These are phyloP conservation scores for Corvus hawaiiensis DNA, from an alignment of 2,113 vertebrate genomes.

Conservation along the genomic window DNA sequence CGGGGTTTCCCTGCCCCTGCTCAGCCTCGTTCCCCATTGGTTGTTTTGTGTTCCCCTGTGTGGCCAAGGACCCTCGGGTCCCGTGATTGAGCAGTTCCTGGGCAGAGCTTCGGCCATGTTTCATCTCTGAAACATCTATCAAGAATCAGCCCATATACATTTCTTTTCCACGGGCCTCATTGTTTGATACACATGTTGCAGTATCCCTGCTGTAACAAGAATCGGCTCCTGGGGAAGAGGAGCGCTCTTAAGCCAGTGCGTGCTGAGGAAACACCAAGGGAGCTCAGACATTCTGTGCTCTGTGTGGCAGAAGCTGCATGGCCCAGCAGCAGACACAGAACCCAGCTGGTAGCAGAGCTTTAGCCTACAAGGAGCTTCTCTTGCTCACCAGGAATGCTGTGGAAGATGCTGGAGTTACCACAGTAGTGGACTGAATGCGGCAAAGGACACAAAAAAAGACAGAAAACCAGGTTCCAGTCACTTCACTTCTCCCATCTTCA, in stretches of 20 bases:
- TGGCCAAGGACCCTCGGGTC: too few relatives aligned
- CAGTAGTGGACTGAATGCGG: background rate
- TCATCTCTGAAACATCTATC: too few relatives aligned
- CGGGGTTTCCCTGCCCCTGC: too few relatives aligned
- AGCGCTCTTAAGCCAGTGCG: background rate
- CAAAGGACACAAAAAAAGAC: background rate
- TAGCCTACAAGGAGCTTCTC: background rate
- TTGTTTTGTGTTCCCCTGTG: too few relatives aligned
- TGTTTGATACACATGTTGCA: too few relatives aligned
- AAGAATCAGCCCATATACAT: too few relatives aligned
- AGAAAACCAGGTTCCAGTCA: background rate
- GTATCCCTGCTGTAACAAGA: too few relatives aligned
- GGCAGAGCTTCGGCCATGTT: too few relatives aligned
- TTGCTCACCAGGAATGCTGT: background rate
- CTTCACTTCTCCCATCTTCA: background rate
- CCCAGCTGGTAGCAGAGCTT: background rate
- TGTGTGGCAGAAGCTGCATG: background rate
- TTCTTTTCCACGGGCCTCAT: too few relatives aligned
- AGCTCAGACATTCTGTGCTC: background rate
- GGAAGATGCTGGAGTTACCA: background rate
- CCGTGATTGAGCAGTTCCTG: too few relatives aligned
- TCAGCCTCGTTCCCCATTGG: too few relatives aligned
- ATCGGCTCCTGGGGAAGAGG: background rate
- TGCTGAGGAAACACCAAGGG: background rate
- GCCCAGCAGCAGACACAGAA: background rate